Base-by-base conservation (phyloP, 2,888 invertebrate genomes). In the Sympetrum striolatum region DNA sequence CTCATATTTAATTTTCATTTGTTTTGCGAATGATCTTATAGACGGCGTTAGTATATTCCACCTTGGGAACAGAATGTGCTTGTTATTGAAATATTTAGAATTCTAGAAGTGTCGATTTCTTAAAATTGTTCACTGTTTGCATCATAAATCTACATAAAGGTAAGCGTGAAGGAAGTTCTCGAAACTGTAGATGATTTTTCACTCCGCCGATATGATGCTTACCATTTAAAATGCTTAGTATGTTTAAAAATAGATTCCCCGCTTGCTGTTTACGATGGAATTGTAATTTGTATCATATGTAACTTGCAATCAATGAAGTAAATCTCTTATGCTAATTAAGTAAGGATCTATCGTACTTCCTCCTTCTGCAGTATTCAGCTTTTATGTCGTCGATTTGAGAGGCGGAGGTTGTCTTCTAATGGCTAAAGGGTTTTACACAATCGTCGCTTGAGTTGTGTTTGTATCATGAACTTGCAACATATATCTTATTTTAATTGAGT, bases 41-140 rank as follows among this genome's bases (percentile, higher is more conserved):
- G 86, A 86, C 86, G 86, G 86, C 86, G 86, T 86, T 86, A 86
- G 86, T 86, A 86, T 86, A 86, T 86, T 86, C 86, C 86, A 60
- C 86, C 86, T 86, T 86, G 86, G 86, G 86, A 86, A 86, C 86
- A 86, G 60, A 86, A 86, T 86, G 86, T 86, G 86, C 86, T 86
- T 86, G 86, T 86, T 86, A 86, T 86, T 86, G 86, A 86, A 86
- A 64, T 86, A 86, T 39, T 86, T 86, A 22, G 86, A 39, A 14
- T n/a, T n/a, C 86, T 86, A 15, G 31, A 86, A 48, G 60, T 37
- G 12, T 60, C 12, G 31, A 37, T 8, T 86, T 86, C 60, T 18
- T 3, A 35, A 60, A 60, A 37, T n/a, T 86, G 35, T 18, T 22
- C 12, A 37, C 37, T 35, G 37, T n/a, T 86, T 35, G 10, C 35